Conservation (phyloP, 37 sponge, comb jelly and placozoan genomes). For the Aphrocallistes beatrix region DNA sequence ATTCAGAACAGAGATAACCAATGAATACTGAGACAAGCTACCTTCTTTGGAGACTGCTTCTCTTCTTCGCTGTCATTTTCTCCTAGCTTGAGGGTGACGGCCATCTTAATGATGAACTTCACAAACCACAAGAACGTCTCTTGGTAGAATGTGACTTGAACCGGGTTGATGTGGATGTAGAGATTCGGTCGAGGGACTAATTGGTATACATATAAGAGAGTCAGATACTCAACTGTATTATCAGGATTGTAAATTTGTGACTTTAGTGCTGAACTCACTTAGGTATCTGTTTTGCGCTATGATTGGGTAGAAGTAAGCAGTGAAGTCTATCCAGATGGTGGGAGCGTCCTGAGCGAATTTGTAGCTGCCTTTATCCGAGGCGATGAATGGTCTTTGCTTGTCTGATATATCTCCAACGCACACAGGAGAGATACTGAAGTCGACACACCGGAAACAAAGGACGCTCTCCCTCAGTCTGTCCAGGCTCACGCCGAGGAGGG, state of each 20-base stretch:
- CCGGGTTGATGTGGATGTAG: slow-evolving; percentile 40
- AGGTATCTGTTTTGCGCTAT: not conserved
- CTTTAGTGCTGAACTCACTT: too few relatives aligned
- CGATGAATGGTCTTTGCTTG: slow-evolving; percentile 36
- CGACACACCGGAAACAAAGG: slow-evolving; percentile 41
- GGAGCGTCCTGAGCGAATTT: slow-evolving; percentile 41
- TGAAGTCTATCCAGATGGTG: slow-evolving; percentile 10
- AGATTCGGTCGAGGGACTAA: slow-evolving; percentile 67
- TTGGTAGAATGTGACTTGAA: slow-evolving; percentile 60
- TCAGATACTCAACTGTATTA: not conserved
- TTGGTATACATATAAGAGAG: not conserved
- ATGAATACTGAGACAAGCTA: not conserved
- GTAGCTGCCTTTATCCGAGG: slow-evolving; percentile 62
- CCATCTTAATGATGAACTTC: slow-evolving; percentile 38
- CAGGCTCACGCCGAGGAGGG: slow-evolving; percentile 23
- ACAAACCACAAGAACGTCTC: slow-evolving; percentile 54
- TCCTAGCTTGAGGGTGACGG: slow-evolving; percentile 2
- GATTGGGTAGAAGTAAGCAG: slow-evolving; percentile 3
- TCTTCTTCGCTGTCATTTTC: not conserved
- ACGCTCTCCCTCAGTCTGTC: slow-evolving; percentile 44
- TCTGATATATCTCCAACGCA: slow-evolving; percentile 2
- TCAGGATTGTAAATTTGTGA: too few relatives aligned
- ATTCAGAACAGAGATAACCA: not conserved
- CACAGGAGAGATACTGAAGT: slow-evolving; percentile 41
- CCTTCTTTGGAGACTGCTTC: not conserved